Percentiles rank a stretch among this genome's conserved stretches.
Conservation (phyloP, 2,797 vertebrate genomes). For the Chelon labrosus region DNA sequence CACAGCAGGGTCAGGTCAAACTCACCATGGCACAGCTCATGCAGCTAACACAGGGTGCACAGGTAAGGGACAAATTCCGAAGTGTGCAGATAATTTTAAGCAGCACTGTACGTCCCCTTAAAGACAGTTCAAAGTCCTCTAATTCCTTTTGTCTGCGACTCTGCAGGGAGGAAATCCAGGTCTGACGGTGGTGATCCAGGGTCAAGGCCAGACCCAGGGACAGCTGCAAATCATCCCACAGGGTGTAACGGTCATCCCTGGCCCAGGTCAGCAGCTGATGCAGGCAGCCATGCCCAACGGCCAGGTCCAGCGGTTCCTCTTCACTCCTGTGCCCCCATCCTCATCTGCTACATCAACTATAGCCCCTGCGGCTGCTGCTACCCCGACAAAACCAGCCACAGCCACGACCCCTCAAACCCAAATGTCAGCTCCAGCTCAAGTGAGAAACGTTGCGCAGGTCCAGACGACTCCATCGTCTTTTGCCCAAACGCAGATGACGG, state of each 20-base stretch:
- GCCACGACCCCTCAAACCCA: constrained; percentile 43
- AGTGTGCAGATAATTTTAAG: too few relatives aligned
- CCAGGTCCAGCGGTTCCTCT: constrained; percentile 97
- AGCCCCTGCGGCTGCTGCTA: constrained; percentile 22
- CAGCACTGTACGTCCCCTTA: too few relatives aligned
- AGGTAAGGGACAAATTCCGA: constrained; percentile 81
- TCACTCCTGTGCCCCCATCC: constrained; percentile 89
- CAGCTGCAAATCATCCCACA: constrained; percentile 97
- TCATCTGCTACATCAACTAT: constrained; percentile 46
- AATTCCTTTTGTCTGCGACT: constrained; percentile 1
- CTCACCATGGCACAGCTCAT: constrained; percentile 98
- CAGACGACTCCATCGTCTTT: constrained; percentile 70
- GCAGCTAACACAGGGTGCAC: constrained; percentile 94
- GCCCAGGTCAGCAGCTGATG: constrained; percentile 97
- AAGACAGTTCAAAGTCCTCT: too few relatives aligned
- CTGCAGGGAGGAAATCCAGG: constrained; percentile 94
- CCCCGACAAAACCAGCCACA: constrained; percentile 30
- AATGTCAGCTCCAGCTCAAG: constrained; percentile 40
- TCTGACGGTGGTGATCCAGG: constrained; percentile 98
- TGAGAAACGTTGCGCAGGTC: constrained; percentile 53
- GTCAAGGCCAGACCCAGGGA: constrained; percentile 97
- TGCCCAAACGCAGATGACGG: constrained; percentile 67
- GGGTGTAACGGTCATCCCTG: constrained; percentile 94
- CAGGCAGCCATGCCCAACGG: constrained; percentile 99
- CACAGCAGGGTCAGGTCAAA: constrained; percentile 97